Evolutionary conservation across 2,797 vertebrate species (phyloP).

Genomic region (Myoxocephalus aenaeus): DNA sequence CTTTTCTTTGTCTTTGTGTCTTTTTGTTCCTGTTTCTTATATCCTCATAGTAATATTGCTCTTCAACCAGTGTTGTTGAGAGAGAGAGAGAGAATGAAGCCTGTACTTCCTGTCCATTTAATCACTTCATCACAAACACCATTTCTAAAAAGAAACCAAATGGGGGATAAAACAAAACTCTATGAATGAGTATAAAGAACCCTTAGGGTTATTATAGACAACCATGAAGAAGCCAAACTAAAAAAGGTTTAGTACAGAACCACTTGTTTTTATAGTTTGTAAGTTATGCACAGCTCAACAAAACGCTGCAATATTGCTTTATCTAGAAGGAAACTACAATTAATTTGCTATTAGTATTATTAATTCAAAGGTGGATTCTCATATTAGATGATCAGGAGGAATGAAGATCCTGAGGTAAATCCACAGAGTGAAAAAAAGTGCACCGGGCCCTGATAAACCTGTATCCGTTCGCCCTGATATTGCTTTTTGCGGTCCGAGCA

Average conservation of each 20-base stretch:
- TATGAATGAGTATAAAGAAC: background rate
- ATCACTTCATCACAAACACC: background rate
- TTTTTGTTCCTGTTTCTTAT: no score
- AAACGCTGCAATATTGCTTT: background rate
- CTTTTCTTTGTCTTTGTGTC: background rate
- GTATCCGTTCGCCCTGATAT: constrained; percentile 27
- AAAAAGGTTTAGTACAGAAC: background rate
- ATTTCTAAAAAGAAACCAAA: background rate
- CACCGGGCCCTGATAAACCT: constrained; percentile 5
- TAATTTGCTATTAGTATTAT: background rate
- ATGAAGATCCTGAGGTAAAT: background rate
- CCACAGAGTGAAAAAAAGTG: constrained; percentile 2
- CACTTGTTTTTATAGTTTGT: background rate
- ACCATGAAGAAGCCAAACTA: background rate
- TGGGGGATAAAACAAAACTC: background rate
- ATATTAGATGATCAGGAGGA: background rate
- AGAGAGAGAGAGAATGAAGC: no score
- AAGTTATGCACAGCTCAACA: background rate
- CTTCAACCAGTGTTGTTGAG: no score
- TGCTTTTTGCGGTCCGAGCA: constrained; percentile 45
- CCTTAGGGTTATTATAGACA: background rate
- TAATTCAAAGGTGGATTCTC: constrained; percentile 8
- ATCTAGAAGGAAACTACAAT: background rate
- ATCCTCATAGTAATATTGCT: no score
- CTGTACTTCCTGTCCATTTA: background rate